Evolutionary conservation across 2,888 invertebrate species (phyloP).

Genomic region (Calliopum simillimum): DNA sequence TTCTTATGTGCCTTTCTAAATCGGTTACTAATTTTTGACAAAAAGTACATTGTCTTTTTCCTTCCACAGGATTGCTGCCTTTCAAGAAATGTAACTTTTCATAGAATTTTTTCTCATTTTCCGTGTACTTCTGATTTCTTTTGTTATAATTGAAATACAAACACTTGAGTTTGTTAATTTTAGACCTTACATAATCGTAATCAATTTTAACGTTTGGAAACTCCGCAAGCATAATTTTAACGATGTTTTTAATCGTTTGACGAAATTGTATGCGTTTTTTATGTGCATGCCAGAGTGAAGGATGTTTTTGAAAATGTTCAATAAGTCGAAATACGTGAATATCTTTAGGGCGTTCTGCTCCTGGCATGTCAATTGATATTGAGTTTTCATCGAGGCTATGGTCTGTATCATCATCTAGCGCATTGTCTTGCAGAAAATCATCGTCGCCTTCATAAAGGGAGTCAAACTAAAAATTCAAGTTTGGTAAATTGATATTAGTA

Average conservation of each 20-base stretch:
- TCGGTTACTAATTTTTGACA: neutral
- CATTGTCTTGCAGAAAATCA: too few relatives aligned
- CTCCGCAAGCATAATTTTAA: neutral
- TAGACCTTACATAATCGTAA: neutral
- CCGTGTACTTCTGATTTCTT: neutral
- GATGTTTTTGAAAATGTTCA: slow-evolving; percentile 1
- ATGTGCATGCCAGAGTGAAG: slow-evolving; percentile 7
- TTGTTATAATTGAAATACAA: slow-evolving; percentile 15
- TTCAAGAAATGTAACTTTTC: slow-evolving; percentile 16
- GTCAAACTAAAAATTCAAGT: too few relatives aligned
- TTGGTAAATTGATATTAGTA: too few relatives aligned
- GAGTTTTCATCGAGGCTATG: neutral
- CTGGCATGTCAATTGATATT: neutral
- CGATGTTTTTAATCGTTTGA: neutral
- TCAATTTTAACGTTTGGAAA: slow-evolving; percentile 10
- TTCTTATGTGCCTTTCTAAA: too few relatives aligned
- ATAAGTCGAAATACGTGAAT: slow-evolving; percentile 9
- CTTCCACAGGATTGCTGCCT: neutral
- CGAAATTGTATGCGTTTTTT: neutral
- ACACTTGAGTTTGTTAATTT: slow-evolving; percentile 8
- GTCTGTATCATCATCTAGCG: neutral
- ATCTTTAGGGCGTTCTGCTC: too few relatives aligned
- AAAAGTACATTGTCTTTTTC: neutral
- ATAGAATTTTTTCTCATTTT: slow-evolving; percentile 10
- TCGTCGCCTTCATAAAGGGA: too few relatives aligned